Base-by-base conservation (phyloP, 1,140 invertebrate species). In the Drosophila sturtevanti region DNA sequence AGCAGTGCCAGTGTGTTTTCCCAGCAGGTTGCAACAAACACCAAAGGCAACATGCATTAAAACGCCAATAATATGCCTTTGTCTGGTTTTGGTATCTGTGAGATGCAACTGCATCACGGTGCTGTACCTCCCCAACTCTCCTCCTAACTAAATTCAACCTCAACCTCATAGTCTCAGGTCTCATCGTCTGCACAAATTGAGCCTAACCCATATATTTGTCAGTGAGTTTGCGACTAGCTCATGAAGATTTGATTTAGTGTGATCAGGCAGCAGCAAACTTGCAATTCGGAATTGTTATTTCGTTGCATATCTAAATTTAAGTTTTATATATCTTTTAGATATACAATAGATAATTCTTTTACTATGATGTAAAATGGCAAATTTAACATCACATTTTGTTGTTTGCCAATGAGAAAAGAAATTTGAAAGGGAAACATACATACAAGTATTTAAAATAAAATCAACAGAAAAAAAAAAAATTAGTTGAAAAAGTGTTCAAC, bases 151-250 rank as follows among this genome's bases (percentile, higher is more conserved):
- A 44, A 44, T 18, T 7, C 41, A 44, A 48, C 41, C 41, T 48
- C 41, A 21, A 48, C 41, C 41, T 35, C 54, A 27, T 22, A 41
- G 51, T 35, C 54, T 41, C 27, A 31, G 37, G 9, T 18, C 21
- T n/a, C 37, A n/a, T 10, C 35, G 35, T 22, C 44, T 54, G 64
- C 59, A 79, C 75, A 81, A 87, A 81, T 79, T 77, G 74, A 72
- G 87, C 87, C 87, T 90, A 89, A 90, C 87, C 87, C 87, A 90
- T 90, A 90, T 90, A 90, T 90, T 90, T 89, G 89, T 87, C 87
- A 80, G 68, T 77, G 72, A 68, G 72, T 68, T 62, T 63, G 67
- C 61, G 65, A 66, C 54, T 63, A 54, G 78, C 82, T 87, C 68
- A 81, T 87, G 80, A 81, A 90, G 81, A 90, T 87, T 90, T 90